A percentile compares a stretch with the other conserved stretches of the same genome.
phyloP scores from a whole-genome alignment of 2,888 invertebrate species.

The Oscheius sp. region DNA sequence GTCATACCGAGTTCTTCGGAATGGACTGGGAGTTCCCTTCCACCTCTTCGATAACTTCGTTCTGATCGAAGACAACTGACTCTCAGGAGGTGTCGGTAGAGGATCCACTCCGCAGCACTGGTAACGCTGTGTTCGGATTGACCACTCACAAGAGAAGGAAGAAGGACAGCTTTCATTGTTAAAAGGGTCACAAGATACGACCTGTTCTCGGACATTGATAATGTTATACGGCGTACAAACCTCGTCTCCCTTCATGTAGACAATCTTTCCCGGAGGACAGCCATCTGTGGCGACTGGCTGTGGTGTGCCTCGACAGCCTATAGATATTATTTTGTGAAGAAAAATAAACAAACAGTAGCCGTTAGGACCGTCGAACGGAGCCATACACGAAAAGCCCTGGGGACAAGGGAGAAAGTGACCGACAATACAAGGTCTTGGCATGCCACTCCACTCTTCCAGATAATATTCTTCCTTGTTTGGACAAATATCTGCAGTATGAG shows the following conservation, averaged over 20 bases:
- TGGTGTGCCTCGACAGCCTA: constrained; percentile 45
- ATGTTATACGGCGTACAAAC: constrained; percentile 6
- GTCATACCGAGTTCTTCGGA: constrained; percentile 80
- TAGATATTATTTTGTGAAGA: no score
- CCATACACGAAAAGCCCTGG: constrained; percentile 58
- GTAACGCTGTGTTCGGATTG: constrained; percentile 59
- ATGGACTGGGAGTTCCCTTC: constrained; percentile 75
- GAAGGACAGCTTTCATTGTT: no score
- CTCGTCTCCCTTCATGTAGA: constrained; percentile 63
- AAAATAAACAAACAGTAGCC: constrained; percentile 63
- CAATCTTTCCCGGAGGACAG: constrained; percentile 62
- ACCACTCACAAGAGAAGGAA: constrained; percentile 63
- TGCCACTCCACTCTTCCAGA: constrained; percentile 58
- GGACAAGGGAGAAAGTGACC: constrained; percentile 64
- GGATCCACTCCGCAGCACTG: constrained; percentile 64
- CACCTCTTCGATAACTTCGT: constrained; percentile 54
- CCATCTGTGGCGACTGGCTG: constrained; percentile 54
- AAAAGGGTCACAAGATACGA: constrained; percentile 58
- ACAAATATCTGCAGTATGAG: constrained; percentile 53
- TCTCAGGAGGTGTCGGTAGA: constrained; percentile 56
- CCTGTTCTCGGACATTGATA: constrained; percentile 19
- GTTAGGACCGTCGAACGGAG: constrained; percentile 50
- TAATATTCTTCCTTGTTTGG: constrained; percentile 62
- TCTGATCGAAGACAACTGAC: constrained; percentile 32
- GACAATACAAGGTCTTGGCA: constrained; percentile 62